Evolutionary conservation across 2,113 vertebrate genomes (phyloP), one percentile per base, ranked within the genome.

Genomic region (Zapus hudsonius): DNA sequence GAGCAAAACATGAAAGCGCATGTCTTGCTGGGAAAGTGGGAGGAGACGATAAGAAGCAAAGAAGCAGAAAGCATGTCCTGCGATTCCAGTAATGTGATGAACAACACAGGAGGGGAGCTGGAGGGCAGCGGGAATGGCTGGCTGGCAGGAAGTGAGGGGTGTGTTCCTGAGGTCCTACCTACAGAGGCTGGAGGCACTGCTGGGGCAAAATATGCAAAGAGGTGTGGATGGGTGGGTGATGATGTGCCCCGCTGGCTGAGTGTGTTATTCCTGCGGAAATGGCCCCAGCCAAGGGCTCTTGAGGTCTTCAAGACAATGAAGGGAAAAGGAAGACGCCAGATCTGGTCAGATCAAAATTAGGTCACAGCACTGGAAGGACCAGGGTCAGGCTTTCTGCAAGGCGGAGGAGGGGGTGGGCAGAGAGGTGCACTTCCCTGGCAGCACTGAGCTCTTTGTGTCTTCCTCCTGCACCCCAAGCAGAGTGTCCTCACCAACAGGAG

Each of bases 261-360:
- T 75, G 57, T 93, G 92, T 40, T 76, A 66, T 95, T 96, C 92
- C 61, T 94, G 85, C 25, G 90, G 96, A 97, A 97, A 96, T 0
- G 2, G 87, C 75, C 67, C 74, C 7, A 57, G 96, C 72, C 97
- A 97, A 97, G 94, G 75, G 63, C 73, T 94, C 91, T 64, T 31
- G 10, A 75, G 95, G 85, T 69, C 91, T 96, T 84, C 33, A 93
- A 95, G 92, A 98, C 98, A 98, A 98, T 98, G 80, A 90, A 86
- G 95, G 97, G 97, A 97, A 98, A 96, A 96, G 98, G 97, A 98
- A 98, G 91, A 95, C 87, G 78, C 59, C 95, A 80, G 66, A 57
- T 80, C 92, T 67, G n/a, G 55, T 70, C 92, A 91, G 78, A 88
- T 81, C 89, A 96, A 97, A 97, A 98, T 95, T 87, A 98, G 87